Evolutionary conservation across 2,113 vertebrate genomes (phyloP).

Genomic region (Sitta europaea): DNA sequence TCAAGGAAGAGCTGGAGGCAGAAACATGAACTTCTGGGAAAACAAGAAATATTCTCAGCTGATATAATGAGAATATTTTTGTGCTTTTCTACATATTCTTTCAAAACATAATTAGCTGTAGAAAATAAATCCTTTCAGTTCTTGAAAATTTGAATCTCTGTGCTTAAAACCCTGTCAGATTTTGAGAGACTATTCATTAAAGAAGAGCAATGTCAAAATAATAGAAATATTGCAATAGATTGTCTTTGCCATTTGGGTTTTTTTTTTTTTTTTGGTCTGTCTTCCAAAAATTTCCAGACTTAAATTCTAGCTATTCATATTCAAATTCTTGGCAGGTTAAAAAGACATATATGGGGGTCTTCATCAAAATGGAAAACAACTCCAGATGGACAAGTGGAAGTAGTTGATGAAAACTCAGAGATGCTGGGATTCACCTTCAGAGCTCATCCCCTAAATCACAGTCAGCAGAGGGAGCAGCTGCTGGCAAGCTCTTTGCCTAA

Average conservation of each 20-base stretch:
- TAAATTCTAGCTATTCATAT: not conserved
- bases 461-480: not conserved
- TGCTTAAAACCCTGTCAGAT: not conserved
- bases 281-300: not conserved
- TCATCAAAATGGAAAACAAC: not conserved
- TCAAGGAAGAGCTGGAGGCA: not conserved
- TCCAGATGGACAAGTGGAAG: not conserved
- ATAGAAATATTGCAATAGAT: not conserved
- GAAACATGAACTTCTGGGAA: not conserved
- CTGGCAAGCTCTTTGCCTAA: not conserved
- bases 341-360: not conserved
- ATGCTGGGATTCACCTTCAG: not conserved
- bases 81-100: not conserved
- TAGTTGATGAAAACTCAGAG: fast-evolving
- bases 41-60: not conserved
- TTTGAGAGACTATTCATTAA: not conserved
- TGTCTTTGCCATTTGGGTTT: not conserved
- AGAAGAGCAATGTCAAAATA: not conserved
- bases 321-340: not conserved
- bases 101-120: not conserved
- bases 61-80: not conserved
- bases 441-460: not conserved
- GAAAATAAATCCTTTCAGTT: not conserved
- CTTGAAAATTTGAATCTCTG: not conserved
- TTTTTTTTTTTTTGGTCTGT: not conserved